A percentile compares a stretch with the other conserved stretches of the same genome.
Conservation (phyloP, 1,140 invertebrate species). For the Harpegnathos saltator region DNA sequence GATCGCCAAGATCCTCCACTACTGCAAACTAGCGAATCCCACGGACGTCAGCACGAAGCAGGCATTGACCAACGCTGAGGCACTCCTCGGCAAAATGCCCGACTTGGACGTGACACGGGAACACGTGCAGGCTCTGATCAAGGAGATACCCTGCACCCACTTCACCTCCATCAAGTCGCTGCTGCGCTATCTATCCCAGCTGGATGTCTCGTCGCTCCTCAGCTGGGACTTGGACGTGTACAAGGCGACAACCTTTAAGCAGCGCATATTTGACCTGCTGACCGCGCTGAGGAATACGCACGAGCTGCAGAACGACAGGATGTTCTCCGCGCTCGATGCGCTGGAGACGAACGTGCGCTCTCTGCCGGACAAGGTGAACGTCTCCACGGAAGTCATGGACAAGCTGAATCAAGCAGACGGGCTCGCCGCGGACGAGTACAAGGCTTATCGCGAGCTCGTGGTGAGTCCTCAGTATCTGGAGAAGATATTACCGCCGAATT, state of each 20-base stretch:
- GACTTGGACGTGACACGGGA: conserved; percentile 22
- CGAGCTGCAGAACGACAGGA: conserved; percentile 12
- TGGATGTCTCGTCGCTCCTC: conserved; percentile 24
- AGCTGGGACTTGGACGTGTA: conserved; percentile 38
- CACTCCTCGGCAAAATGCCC: background rate
- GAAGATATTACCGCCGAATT: conserved; percentile 31
- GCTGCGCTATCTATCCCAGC: conserved; percentile 14
- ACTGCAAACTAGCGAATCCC: conserved; percentile 36
- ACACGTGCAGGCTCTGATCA: conserved; percentile 18
- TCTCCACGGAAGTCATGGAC: background rate
- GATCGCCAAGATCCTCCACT: conserved; percentile 5
- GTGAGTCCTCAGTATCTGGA: background rate
- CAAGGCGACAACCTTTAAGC: conserved; percentile 14
- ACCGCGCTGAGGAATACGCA: conserved; percentile 13
- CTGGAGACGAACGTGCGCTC: conserved; percentile 8
- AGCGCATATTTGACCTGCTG: conserved; percentile 5
- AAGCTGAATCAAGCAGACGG: background rate
- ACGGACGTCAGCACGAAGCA: conserved; percentile 13
- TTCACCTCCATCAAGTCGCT: conserved; percentile 47
- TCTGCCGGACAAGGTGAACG: background rate
- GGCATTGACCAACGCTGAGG: conserved; percentile 1
- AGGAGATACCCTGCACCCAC: conserved; percentile 31
- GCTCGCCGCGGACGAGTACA: background rate
- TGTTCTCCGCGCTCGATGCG: conserved; percentile 24
- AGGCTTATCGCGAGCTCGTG: background rate